phyloP scores from a whole-genome alignment of 2,113 vertebrate species.

The Microcebus griseorufus region DNA sequence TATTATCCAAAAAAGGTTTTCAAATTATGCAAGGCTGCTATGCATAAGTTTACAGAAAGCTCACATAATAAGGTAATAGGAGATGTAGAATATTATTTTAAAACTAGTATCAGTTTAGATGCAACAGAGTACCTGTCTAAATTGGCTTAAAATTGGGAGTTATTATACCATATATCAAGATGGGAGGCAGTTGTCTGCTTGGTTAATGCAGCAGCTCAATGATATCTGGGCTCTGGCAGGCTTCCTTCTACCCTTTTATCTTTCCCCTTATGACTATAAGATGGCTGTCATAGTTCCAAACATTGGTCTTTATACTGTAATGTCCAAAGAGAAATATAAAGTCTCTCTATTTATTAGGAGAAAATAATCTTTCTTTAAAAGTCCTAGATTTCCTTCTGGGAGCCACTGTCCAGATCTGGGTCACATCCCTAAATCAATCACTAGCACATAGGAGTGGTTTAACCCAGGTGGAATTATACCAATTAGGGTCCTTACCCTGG shows the following conservation, averaged over 20 bases:
- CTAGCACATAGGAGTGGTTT: background rate
- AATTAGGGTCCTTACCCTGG: background rate
- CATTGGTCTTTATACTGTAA: background rate
- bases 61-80: background rate
- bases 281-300: background rate
- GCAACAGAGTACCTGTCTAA: background rate
- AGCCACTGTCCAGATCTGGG: background rate
- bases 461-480: background rate
- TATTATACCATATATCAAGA: background rate
- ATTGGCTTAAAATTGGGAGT: background rate
- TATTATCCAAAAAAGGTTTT: background rate
- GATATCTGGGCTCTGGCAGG: background rate
- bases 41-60: background rate
- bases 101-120: background rate
- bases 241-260: background rate
- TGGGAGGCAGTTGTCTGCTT: background rate
- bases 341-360: background rate
- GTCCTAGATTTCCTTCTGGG: background rate
- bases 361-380: background rate
- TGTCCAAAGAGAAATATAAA: background rate
- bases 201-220: background rate
- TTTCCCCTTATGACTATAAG: background rate
- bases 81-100: slow-evolving; percentile 18
- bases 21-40: background rate
- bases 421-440: background rate